These are phyloP conservation scores for Dione juno DNA, from an alignment of 2,888 invertebrate species.

Conservation along the genomic window DNA sequence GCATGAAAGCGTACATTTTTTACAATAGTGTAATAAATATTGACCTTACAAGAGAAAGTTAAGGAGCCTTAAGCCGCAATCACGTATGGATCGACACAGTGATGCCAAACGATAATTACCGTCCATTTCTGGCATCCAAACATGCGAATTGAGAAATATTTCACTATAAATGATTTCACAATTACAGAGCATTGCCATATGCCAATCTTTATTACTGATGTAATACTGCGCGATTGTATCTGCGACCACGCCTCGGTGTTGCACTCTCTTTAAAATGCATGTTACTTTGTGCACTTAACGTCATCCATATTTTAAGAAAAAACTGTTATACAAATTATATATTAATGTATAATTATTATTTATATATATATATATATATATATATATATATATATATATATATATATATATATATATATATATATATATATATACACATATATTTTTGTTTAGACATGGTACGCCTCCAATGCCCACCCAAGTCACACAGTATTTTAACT, in stretches of 20 bases:
- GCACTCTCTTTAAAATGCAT: slow-evolving; percentile 1
- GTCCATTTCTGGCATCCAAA: slow-evolving; percentile 34
- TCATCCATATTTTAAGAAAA: background rate
- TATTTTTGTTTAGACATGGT: too few species aligned
- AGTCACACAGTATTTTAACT: too few species aligned
- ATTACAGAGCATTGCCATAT: slow-evolving; percentile 41
- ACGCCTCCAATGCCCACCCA: too few species aligned
- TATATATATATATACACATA: too few species aligned
- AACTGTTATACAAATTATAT: too few species aligned
- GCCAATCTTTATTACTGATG: slow-evolving; percentile 29
- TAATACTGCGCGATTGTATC: slow-evolving; percentile 23
- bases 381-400: too few species aligned
- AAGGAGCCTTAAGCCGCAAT: slow-evolving; percentile 8
- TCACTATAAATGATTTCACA: slow-evolving; percentile 45
- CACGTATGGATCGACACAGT: slow-evolving; percentile 24
- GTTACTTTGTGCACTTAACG: background rate
- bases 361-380: too few species aligned
- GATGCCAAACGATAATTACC: slow-evolving; percentile 39
- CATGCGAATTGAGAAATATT: slow-evolving; percentile 44
- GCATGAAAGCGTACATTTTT: background rate
- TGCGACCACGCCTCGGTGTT: slow-evolving; percentile 27
- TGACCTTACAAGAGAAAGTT: slow-evolving; percentile 28
- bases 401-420: too few species aligned
- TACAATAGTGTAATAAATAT: slow-evolving; percentile 11
- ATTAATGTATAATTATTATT: too few species aligned